Conservation (phyloP, 1,140 invertebrate species). For the Procambarus clarkii region DNA sequence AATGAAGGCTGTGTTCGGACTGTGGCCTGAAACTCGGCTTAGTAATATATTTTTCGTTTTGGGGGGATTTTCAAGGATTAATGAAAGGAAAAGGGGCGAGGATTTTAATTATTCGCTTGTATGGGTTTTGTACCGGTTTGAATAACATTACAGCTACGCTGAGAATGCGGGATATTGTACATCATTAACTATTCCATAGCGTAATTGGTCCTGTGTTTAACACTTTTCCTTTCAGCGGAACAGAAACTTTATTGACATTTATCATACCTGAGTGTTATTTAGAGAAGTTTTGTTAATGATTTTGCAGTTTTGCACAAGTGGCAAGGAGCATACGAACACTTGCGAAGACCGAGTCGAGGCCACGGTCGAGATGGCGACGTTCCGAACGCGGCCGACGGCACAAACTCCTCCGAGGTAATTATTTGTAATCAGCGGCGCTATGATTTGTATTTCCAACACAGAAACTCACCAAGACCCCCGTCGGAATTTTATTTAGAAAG, state of each 20-base stretch:
- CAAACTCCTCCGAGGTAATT: slow-evolving; percentile 63
- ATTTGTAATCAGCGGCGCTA: slow-evolving; percentile 66
- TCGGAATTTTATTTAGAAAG: slow-evolving; percentile 57
- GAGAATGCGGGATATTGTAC: neutral
- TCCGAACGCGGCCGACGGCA: neutral
- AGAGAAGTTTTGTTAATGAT: too few relatives aligned
- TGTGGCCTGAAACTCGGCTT: slow-evolving; percentile 11
- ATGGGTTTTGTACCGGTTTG: neutral
- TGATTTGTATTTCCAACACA: slow-evolving; percentile 68
- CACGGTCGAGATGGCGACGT: neutral
- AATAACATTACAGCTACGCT: neutral
- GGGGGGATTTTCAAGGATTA: neutral
- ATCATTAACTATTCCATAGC: too few relatives aligned
- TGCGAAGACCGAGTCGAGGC: slow-evolving; percentile 24
- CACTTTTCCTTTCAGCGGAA: too few relatives aligned
- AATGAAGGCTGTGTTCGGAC: slow-evolving; percentile 54
- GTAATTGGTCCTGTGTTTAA: too few relatives aligned
- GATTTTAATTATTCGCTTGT: neutral
- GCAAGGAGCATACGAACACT: too few relatives aligned
- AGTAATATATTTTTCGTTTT: neutral
- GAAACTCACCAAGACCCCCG: slow-evolving; percentile 34
- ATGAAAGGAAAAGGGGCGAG: neutral
- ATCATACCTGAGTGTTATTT: too few relatives aligned
- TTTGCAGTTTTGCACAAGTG: too few relatives aligned
- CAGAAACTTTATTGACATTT: too few relatives aligned